Conservation (phyloP, 2,888 invertebrate genomes). For the Thyatira batis region DNA sequence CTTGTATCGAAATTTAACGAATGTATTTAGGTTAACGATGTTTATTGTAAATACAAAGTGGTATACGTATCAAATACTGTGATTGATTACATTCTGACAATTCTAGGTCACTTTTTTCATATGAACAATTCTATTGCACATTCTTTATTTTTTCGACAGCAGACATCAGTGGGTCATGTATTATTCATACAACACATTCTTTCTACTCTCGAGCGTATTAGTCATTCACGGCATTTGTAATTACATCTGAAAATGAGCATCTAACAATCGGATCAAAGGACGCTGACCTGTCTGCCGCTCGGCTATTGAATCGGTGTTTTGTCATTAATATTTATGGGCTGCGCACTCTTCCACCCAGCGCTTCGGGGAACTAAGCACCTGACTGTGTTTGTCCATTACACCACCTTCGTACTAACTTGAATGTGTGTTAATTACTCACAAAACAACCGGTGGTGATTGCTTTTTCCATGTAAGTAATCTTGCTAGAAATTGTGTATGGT, state of each 20-base stretch:
- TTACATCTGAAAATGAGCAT: slow-evolving; percentile 66
- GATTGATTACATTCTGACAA: slow-evolving; percentile 39
- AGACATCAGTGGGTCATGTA: slow-evolving; percentile 34
- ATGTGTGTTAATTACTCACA: slow-evolving; percentile 40
- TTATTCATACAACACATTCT: slow-evolving; percentile 53
- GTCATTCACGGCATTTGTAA: slow-evolving; percentile 59
- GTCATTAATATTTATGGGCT: slow-evolving; percentile 78
- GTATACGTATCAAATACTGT: slow-evolving; percentile 25
- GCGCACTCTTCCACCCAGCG: slow-evolving; percentile 61
- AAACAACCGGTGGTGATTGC: slow-evolving; percentile 18
- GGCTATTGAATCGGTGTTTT: slow-evolving; percentile 69
- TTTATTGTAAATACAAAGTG: slow-evolving; percentile 44
- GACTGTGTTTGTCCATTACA: slow-evolving; percentile 62
- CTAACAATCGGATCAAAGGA: slow-evolving; percentile 72
- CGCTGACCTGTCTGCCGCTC: slow-evolving; percentile 67
- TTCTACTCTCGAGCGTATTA: slow-evolving; percentile 41
- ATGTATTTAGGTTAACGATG: slow-evolving; percentile 57
- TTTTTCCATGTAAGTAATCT: slow-evolving; percentile 14
- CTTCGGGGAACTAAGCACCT: slow-evolving; percentile 66
- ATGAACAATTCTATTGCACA: slow-evolving; percentile 16
- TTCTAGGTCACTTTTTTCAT: slow-evolving; percentile 38
- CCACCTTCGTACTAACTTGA: slow-evolving; percentile 37
- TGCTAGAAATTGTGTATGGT: slow-evolving; percentile 10
- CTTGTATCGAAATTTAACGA: slow-evolving; percentile 33
- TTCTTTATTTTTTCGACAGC: slow-evolving; percentile 21